Conservation (phyloP, 2,797 vertebrate species). For the Melanotaenia parkinsoni region DNA sequence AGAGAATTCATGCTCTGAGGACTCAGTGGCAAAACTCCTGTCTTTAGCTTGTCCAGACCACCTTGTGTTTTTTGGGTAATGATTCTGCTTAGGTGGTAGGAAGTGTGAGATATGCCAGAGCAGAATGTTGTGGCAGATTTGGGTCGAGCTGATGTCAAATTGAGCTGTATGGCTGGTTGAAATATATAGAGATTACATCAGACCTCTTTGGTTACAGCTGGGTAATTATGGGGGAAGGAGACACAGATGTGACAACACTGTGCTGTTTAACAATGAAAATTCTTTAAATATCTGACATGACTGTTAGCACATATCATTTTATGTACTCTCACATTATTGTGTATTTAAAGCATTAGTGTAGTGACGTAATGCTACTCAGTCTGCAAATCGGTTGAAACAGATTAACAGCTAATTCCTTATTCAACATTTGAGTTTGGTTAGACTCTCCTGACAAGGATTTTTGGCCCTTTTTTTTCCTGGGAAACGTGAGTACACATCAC, state of each 20-base stretch:
- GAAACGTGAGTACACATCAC: constrained; percentile 57
- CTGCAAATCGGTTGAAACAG: constrained; percentile 9
- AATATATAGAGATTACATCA: constrained; percentile 56
- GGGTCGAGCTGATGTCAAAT: constrained; percentile 58
- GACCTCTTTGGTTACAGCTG: constrained; percentile 41
- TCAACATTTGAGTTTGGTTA: constrained; percentile 28
- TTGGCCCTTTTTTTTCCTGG: constrained; percentile 26
- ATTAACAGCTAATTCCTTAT: constrained; percentile 19
- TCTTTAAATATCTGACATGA: constrained; percentile 37
- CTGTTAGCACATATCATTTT: neutral
- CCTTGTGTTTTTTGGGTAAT: constrained; percentile 32
- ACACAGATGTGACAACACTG: constrained; percentile 44
- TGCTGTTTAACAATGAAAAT: constrained; percentile 17
- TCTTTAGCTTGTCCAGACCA: constrained; percentile 40
- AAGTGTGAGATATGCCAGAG: constrained; percentile 67
- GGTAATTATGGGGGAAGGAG: constrained; percentile 54
- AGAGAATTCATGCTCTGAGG: constrained; percentile 41
- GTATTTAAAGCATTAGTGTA: constrained; percentile 4
- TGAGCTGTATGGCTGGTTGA: constrained; percentile 43
- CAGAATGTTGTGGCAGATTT: constrained; percentile 66
- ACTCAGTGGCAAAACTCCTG: constrained; percentile 27
- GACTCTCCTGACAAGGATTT: constrained; percentile 19
- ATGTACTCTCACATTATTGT: neutral
- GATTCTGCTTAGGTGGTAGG: constrained; percentile 49
- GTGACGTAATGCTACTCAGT: constrained; percentile 17